Base-by-base conservation (phyloP, 2,888 invertebrate genomes). In the Ichneumoninae sp. region DNA sequence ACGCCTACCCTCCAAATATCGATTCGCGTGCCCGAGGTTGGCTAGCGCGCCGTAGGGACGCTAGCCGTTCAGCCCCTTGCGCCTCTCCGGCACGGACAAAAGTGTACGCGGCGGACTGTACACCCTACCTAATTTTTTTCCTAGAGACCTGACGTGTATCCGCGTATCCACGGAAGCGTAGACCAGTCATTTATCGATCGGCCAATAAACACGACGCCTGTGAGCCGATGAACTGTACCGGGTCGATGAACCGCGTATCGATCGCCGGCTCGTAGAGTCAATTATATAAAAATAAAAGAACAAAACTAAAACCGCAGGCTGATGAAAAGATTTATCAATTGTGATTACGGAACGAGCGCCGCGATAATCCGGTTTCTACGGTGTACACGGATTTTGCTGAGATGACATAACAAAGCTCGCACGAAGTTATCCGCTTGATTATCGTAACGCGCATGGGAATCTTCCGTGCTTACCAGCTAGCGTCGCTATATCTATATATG, bases 1-100 rank as follows among this genome's bases (percentile, higher is more conserved):
- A 87, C 90, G 91, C 89, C 88, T 89, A 89, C 91, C 92, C 92
- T 91, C 91, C 89, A 89, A 92, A 92, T 93, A 93, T 93, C 92
- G 93, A 93, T 93, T 92, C 88, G 90, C 57, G 10, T 88, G 22
- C n/a, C 69, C 76, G 60, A 10, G 50, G 65, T 77, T 62, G 60
- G 69, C 44, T 40, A 44, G 47, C 26, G 36, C 84, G 84, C 8
- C 87, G 86, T 87, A 89, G 89, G 89, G 88, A 87, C 85, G 89
- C 87, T 87, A 83, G 86, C 86, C 82, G 83, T 86, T 87, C 86
- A 82, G 83, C 79, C 75, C 81, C 75, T 50, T 77, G 76, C 78
- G 71, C 6, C 22, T 13, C 87, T 83, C 54, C 60, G 40, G 83
- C 87, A 87, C 88, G 10, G 22, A 26, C 26, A 26, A 57, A 57